Evolutionary conservation across 2,113 vertebrate genomes (phyloP).

Genomic region (Ctenomys sociabilis): DNA sequence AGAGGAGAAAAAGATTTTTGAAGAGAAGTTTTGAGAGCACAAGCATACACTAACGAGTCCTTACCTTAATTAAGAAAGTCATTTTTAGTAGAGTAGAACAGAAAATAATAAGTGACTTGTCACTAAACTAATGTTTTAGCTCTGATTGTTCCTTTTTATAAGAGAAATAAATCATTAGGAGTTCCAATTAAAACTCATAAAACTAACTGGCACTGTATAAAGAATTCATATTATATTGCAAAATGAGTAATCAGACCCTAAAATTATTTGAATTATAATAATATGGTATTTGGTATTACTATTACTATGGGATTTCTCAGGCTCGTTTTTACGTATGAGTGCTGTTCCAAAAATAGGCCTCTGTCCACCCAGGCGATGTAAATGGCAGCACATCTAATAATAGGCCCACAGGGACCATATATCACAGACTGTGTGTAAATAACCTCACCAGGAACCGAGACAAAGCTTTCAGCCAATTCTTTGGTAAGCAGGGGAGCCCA

Average conservation of each 20-base stretch:
- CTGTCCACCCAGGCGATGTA: background rate
- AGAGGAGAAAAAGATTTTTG: slow-evolving; percentile 53
- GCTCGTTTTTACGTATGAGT: background rate
- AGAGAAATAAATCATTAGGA: background rate
- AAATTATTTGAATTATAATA: background rate
- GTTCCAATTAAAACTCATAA: background rate
- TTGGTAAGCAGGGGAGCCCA: slow-evolving; percentile 38
- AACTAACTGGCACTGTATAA: background rate
- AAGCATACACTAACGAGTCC: background rate
- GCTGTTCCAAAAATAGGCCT: background rate
- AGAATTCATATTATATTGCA: background rate
- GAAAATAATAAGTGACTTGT: background rate
- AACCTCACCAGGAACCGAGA: slow-evolving; percentile 53
- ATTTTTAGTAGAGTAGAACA: background rate
- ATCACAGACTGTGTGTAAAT: slow-evolving; percentile 43
- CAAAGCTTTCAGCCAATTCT: slow-evolving; percentile 53
- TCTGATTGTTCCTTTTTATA: background rate
- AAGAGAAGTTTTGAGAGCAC: background rate
- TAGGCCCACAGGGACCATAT: slow-evolving; percentile 12
- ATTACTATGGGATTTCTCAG: background rate
- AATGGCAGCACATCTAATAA: background rate
- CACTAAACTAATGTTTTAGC: slow-evolving; percentile 13
- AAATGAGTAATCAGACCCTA: background rate
- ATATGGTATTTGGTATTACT: background rate
- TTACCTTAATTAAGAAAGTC: slow-evolving; percentile 70